A percentile compares a stretch with the other conserved stretches of the same genome.
Evolutionary conservation across 2,797 vertebrate genomes (phyloP).

Genomic region (Morelia viridis): DNA sequence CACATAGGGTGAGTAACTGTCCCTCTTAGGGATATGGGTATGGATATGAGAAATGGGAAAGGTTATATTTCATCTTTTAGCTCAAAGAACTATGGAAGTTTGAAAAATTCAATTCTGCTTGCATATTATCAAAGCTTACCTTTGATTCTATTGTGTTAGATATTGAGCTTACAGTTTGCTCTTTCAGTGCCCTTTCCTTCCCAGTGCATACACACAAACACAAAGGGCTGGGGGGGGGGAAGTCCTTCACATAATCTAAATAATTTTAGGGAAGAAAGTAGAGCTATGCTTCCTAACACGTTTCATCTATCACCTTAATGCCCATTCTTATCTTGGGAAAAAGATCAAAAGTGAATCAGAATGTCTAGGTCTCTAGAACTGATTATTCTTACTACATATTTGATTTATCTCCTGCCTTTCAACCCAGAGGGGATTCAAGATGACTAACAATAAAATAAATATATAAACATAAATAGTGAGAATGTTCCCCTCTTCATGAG

Average conservation of each 20-base stretch:
- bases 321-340: too few relatives aligned
- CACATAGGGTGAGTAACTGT: neutral
- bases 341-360: neutral
- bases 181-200: neutral
- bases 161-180: neutral
- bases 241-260: neutral
- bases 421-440: neutral
- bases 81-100: neutral
- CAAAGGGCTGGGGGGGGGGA: neutral
- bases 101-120: neutral
- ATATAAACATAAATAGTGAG: neutral
- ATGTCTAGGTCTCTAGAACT: neutral
- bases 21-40: neutral
- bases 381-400: neutral
- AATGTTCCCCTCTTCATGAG: neutral
- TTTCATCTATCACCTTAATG: too few relatives aligned
- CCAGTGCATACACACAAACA: neutral
- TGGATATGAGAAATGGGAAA: neutral
- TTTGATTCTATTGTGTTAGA: neutral
- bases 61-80: neutral
- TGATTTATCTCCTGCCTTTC: neutral
- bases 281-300: too few relatives aligned
- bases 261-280: neutral
- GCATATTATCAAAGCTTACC: neutral
- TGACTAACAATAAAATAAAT: neutral